Conservation (phyloP, 2,888 invertebrate genomes). For the Heliconius aoede region DNA sequence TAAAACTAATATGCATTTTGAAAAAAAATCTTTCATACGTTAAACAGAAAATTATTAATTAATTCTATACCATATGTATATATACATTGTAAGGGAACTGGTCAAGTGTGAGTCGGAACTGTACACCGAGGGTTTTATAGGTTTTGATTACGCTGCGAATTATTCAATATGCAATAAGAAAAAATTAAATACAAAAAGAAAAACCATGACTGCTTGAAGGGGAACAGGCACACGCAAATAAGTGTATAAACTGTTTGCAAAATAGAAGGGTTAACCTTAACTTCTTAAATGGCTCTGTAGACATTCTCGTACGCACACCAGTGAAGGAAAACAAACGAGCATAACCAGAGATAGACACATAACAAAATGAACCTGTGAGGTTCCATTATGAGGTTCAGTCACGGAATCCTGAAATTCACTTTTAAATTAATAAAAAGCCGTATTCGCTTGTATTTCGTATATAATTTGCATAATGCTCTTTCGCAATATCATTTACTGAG, state of each 20-base stretch:
- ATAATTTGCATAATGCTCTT: conserved; percentile 27
- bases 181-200: no score
- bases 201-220: no score
- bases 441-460: not conserved
- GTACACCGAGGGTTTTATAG: not conserved
- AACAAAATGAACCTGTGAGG: no score
- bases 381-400: no score
- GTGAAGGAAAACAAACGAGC: no score
- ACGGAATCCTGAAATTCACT: not conserved
- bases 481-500: conserved; percentile 30
- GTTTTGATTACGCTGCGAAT: not conserved
- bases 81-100: not conserved
- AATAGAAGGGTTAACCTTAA: no score
- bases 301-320: no score
- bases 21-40: not conserved
- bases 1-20: not conserved
- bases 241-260: no score
- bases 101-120: not conserved
- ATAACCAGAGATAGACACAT: no score
- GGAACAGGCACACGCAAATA: no score
- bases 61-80: not conserved
- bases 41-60: conserved; percentile 3
- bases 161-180: not conserved
- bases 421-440: not conserved
- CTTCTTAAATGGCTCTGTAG: no score